Percentiles rank a stretch among this genome's conserved stretches.
phyloP scores from a whole-genome alignment of 2,888 invertebrate genomes.

The Troides helena region DNA sequence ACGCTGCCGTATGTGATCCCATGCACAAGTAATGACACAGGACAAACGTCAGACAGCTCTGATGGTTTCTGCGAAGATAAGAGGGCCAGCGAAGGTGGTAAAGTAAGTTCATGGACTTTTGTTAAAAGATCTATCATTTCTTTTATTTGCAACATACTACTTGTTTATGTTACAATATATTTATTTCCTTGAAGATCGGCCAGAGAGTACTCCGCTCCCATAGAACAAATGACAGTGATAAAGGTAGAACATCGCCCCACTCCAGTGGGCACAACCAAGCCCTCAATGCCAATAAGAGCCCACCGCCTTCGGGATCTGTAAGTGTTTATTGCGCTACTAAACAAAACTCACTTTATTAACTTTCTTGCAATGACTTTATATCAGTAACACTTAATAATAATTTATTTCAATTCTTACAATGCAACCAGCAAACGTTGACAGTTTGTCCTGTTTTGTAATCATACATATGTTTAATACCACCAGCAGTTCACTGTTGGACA shows the following conservation, averaged over 20 bases:
- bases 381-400: no score
- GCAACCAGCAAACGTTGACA: no score
- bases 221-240: constrained; percentile 80
- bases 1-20: constrained; percentile 76
- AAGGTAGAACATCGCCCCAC: constrained; percentile 67
- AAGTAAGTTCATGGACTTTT: constrained; percentile 49
- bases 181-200: constrained; percentile 61
- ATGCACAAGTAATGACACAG: constrained; percentile 65
- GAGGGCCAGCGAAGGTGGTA: constrained; percentile 58
- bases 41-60: constrained; percentile 71
- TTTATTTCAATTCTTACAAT: no score
- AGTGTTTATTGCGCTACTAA: constrained; percentile 39
- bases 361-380: no score
- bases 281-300: constrained; percentile 69
- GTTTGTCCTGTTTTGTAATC: no score
- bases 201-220: constrained; percentile 78
- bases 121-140: constrained; percentile 7
- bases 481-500: not conserved
- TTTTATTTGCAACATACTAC: not conserved
- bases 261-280: constrained; percentile 51
- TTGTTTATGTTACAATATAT: constrained; percentile 3
- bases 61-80: constrained; percentile 69
- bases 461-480: no score
- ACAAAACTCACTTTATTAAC: no score
- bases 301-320: constrained; percentile 78